These are phyloP conservation scores for Eucera pruinosa DNA, from an alignment of 2,888 invertebrate species.

Conservation along the genomic window DNA sequence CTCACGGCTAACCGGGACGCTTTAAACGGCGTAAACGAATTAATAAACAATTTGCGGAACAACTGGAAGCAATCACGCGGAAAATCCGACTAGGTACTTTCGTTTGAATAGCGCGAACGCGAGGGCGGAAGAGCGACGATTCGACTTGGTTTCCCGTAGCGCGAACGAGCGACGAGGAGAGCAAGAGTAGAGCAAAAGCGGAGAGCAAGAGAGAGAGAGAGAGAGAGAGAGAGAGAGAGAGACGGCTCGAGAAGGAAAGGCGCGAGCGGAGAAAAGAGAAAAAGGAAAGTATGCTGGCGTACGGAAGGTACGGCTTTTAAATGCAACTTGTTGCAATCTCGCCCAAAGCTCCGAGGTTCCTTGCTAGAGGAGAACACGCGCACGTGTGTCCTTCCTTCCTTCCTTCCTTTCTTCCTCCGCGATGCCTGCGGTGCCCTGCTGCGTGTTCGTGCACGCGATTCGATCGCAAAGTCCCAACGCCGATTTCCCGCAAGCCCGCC, in stretches of 20 bases:
- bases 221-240: background rate
- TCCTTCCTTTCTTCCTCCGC: no score
- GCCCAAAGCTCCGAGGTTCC: conserved; percentile 57
- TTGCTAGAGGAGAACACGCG: conserved; percentile 38
- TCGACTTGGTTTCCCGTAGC: conserved; percentile 19
- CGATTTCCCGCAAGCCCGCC: background rate
- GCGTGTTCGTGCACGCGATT: conserved; percentile 27
- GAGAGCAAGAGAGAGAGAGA: background rate
- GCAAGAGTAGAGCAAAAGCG: background rate
- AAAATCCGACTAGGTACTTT: conserved; percentile 33
- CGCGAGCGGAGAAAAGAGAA: conserved; percentile 31
- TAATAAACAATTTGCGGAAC: background rate
- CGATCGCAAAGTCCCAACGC: background rate
- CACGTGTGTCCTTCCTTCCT: conserved; percentile 40
- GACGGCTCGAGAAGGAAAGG: background rate
- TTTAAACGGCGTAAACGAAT: background rate
- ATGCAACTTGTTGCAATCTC: conserved; percentile 79
- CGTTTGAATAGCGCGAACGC: conserved; percentile 41
- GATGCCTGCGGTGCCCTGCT: background rate
- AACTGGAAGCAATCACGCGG: background rate
- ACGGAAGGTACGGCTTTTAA: conserved; percentile 71
- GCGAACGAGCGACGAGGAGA: background rate
- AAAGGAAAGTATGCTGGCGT: conserved; percentile 51
- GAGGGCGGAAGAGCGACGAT: no score
- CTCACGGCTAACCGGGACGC: no score